Conservation (phyloP, 2,113 vertebrate genomes). For the Austrofundulus limnaeus region DNA sequence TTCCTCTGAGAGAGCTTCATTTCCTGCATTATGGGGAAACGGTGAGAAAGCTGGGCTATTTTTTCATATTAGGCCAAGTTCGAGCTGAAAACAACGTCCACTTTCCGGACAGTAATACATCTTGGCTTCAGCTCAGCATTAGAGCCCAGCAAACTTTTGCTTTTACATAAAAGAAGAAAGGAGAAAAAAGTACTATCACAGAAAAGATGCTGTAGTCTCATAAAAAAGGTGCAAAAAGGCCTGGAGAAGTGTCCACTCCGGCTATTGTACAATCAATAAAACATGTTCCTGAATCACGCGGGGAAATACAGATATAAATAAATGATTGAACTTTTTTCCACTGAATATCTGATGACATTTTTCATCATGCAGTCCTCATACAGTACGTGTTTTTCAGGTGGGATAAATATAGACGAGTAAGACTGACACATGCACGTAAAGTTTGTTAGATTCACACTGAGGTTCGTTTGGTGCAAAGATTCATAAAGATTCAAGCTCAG, state of each 20-base stretch:
- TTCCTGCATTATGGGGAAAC: constrained; percentile 50
- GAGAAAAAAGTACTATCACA: constrained; percentile 2
- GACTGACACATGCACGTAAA: neutral
- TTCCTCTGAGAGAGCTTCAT: constrained; percentile 69
- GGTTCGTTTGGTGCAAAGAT: neutral
- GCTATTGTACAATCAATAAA: constrained; percentile 71
- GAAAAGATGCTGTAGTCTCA: constrained; percentile 31
- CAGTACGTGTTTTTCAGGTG: neutral
- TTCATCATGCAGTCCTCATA: constrained; percentile 9
- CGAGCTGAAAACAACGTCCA: constrained; percentile 17
- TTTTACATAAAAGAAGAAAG: constrained; percentile 5
- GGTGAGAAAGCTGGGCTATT: constrained; percentile 62
- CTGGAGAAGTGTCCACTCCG: constrained; percentile 48
- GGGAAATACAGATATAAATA: constrained; percentile 52
- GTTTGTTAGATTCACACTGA: neutral
- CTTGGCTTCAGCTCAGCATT: constrained; percentile 18
- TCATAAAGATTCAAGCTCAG: neutral
- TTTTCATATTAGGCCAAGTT: constrained; percentile 49
- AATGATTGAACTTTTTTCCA: constrained; percentile 16
- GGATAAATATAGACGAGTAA: neutral
- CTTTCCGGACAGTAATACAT: constrained; percentile 32
- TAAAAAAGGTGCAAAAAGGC: constrained; percentile 65
- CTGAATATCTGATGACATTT: neutral
- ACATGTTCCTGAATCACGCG: constrained; percentile 54
- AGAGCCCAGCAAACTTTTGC: constrained; percentile 15